phyloP scores from a whole-genome alignment of 2,797 vertebrate species.

The Sylvia borin region DNA sequence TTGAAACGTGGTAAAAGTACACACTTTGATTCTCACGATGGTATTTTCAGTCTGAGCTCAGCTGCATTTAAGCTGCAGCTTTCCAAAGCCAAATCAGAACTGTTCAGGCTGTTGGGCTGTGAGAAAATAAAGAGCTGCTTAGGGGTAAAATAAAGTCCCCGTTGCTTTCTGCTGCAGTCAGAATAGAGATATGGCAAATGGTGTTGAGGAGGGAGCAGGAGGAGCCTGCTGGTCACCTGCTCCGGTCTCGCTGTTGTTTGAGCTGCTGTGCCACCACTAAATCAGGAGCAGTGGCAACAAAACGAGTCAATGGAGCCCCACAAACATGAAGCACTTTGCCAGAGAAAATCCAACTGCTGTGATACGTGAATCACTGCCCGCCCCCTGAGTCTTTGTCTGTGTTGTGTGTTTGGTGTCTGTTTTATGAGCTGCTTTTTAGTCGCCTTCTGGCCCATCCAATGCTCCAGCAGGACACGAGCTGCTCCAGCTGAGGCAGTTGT shows the following conservation, averaged over 20 bases:
- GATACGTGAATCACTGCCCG: neutral
- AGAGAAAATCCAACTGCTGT: neutral
- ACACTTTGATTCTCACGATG: neutral
- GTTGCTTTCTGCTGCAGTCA: neutral
- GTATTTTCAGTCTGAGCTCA: neutral
- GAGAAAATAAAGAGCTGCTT: neutral
- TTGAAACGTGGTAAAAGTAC: neutral
- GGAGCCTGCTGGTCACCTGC: neutral
- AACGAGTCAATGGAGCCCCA: neutral
- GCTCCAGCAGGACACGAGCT: neutral
- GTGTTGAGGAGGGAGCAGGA: neutral
- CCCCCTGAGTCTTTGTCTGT: neutral
- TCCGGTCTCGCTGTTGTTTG: accelerated
- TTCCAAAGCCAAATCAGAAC: neutral
- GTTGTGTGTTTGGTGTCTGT: neutral
- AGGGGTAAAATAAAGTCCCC: neutral
- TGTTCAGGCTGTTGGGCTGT: neutral
- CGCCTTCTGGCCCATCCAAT: neutral
- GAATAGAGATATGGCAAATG: neutral
- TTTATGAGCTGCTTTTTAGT: neutral
- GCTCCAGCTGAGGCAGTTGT: neutral
- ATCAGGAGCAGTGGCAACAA: neutral
- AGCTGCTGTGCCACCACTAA: neutral
- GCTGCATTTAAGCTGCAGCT: neutral
- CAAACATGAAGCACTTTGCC: neutral